Percentiles rank a stretch among this genome's conserved stretches.
These are phyloP conservation scores for Aporophyla lueneburgensis DNA, from an alignment of 2,888 invertebrate genomes.

Conservation along the genomic window DNA sequence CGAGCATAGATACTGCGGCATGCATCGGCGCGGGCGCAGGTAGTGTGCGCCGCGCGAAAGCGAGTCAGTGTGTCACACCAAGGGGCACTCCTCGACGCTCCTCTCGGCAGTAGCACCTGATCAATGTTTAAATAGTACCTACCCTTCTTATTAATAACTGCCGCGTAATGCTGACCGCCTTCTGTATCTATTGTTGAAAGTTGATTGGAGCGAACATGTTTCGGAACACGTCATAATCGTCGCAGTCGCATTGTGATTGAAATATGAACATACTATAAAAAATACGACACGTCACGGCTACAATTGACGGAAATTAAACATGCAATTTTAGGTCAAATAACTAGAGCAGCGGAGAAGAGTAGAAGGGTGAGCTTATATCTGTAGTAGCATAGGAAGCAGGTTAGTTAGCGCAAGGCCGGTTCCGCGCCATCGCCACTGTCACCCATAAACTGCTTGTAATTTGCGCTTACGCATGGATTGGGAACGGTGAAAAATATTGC, in stretches of 20 bases:
- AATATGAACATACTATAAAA: conserved; percentile 13
- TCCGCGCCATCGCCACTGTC: conserved; percentile 64
- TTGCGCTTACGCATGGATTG: conserved; percentile 72
- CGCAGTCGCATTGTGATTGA: conserved; percentile 23
- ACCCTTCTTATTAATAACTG: conserved; percentile 63
- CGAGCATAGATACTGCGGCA: conserved; percentile 54
- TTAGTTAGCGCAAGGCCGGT: conserved; percentile 69
- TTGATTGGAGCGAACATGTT: conserved; percentile 45
- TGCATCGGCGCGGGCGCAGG: conserved; percentile 42
- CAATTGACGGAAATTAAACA: conserved; percentile 21
- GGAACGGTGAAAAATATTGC: conserved; percentile 70
- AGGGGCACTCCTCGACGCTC: conserved; percentile 63
- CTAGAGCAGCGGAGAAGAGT: conserved; percentile 62
- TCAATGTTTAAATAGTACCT: conserved; percentile 73
- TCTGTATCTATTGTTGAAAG: conserved; percentile 51
- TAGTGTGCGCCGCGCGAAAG: conserved; percentile 78
- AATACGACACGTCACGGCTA: background rate
- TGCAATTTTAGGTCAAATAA: conserved; percentile 62
- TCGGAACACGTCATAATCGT: conserved; percentile 34
- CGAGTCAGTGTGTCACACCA: conserved; percentile 89
- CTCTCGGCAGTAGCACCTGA: conserved; percentile 74
- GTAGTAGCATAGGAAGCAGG: conserved; percentile 67
- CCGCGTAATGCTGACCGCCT: conserved; percentile 47
- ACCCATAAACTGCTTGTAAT: conserved; percentile 69
- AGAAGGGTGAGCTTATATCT: conserved; percentile 63